phyloP scores from a whole-genome alignment of 2,888 invertebrate species.

The Andrena fulva region DNA sequence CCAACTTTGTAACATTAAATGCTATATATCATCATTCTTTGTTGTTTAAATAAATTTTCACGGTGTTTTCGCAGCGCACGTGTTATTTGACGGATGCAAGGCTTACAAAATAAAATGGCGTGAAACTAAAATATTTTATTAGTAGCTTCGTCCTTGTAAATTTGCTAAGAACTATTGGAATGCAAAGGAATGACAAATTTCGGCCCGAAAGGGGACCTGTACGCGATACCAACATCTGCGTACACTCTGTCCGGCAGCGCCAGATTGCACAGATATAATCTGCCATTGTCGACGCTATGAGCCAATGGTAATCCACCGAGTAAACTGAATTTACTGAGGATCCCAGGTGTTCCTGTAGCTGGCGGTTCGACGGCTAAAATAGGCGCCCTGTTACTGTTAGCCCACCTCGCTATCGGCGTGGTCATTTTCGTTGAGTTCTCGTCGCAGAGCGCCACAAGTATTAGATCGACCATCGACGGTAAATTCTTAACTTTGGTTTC shows the following conservation, averaged over 20 bases:
- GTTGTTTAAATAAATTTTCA: constrained; percentile 36
- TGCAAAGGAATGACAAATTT: constrained; percentile 93
- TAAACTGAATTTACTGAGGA: constrained; percentile 89
- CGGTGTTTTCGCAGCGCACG: constrained; percentile 7
- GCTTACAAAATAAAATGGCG: constrained; percentile 31
- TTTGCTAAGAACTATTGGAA: constrained; percentile 82
- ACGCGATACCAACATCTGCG: constrained; percentile 90
- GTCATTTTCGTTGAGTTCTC: constrained; percentile 85
- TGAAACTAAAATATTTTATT: constrained; percentile 48
- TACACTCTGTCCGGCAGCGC: constrained; percentile 93
- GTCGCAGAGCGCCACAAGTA: constrained; percentile 86
- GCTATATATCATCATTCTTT: constrained; percentile 18
- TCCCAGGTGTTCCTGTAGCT: constrained; percentile 88
- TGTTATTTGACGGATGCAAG: constrained; percentile 34
- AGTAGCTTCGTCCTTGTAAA: constrained; percentile 48
- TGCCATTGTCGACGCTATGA: constrained; percentile 88
- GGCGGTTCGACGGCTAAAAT: constrained; percentile 92
- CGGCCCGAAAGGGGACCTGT: constrained; percentile 94
- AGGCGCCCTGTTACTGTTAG: constrained; percentile 89
- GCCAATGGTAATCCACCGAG: constrained; percentile 90
- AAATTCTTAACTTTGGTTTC: constrained; percentile 86
- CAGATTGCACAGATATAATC: constrained; percentile 94
- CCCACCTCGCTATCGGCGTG: constrained; percentile 88
- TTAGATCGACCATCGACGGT: constrained; percentile 86
- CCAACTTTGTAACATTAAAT: constrained; percentile 43